Evolutionary conservation across 64 coral and sea anemone genomes (phyloP).

Genomic region (Hydrozoanthus tunicans): DNA sequence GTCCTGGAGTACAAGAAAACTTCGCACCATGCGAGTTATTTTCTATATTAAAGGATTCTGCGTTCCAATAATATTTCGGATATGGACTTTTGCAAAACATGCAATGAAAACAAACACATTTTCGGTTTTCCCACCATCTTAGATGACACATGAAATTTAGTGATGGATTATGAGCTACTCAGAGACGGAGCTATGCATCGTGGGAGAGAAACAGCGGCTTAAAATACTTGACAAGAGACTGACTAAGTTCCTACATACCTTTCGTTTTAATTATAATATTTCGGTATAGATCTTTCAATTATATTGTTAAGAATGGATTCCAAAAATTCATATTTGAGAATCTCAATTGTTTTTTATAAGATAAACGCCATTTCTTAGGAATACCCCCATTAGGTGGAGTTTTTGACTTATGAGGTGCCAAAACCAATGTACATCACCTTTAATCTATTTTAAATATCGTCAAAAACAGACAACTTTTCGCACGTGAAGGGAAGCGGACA

Average conservation of each 20-base stretch:
- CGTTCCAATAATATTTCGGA: not conserved
- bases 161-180: not conserved
- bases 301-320: not conserved
- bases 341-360: not conserved
- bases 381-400: not conserved
- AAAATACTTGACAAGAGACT: not conserved
- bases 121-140: not conserved
- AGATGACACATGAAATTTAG: not conserved
- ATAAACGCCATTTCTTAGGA: not conserved
- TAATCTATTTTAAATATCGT: conserved; percentile 8
- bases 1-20: too few species aligned
- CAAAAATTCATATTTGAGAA: not conserved
- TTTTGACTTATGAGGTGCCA: conserved; percentile 51
- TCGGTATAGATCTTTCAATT: not conserved
- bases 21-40: too few species aligned
- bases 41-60: conserved; percentile 3
- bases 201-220: not conserved
- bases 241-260: not conserved
- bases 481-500: too few species aligned
- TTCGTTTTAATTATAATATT: not conserved
- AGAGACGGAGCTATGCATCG: not conserved
- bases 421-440: conserved; percentile 2
- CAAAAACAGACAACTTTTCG: not conserved
- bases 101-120: not conserved
- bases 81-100: not conserved